Evolutionary conservation across 2,797 vertebrate species (phyloP).

Genomic region (Xiphophorus birchmanni): DNA sequence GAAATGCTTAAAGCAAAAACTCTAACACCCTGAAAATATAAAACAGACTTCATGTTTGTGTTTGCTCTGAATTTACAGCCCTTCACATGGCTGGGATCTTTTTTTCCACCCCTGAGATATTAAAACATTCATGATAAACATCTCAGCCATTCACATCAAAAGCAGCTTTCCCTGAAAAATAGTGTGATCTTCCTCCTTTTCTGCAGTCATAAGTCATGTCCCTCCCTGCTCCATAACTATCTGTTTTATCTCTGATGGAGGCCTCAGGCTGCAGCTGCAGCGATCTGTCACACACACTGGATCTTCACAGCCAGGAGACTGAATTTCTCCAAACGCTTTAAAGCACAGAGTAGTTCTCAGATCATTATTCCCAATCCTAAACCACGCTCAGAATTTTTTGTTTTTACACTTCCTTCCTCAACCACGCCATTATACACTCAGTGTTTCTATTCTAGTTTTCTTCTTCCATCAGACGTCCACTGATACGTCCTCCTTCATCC

Average conservation of each 20-base stretch:
- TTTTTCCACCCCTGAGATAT: constrained; percentile 2
- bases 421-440: background rate
- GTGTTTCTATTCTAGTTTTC: constrained; percentile 1
- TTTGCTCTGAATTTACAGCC: constrained; percentile 23
- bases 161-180: constrained; percentile 31
- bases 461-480: constrained; percentile 36
- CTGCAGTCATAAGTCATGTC: constrained; percentile 41
- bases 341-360: background rate
- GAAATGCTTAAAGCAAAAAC: background rate
- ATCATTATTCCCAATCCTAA: constrained; percentile 5
- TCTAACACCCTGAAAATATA: background rate
- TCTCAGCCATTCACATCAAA: constrained; percentile 16
- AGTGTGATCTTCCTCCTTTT: constrained; percentile 18
- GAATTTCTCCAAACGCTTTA: constrained; percentile 19
- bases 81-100: background rate
- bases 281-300: constrained; percentile 57
- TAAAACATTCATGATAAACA: constrained; percentile 21
- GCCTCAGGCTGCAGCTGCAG: constrained; percentile 59
- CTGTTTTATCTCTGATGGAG: constrained; percentile 39
- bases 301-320: constrained; percentile 36
- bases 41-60: background rate
- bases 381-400: background rate
- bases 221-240: constrained; percentile 37
- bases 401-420: background rate
- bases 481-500: constrained; percentile 35